These are phyloP conservation scores for Falco peregrinus DNA, from an alignment of 2,797 vertebrate genomes.

Conservation along the genomic window DNA sequence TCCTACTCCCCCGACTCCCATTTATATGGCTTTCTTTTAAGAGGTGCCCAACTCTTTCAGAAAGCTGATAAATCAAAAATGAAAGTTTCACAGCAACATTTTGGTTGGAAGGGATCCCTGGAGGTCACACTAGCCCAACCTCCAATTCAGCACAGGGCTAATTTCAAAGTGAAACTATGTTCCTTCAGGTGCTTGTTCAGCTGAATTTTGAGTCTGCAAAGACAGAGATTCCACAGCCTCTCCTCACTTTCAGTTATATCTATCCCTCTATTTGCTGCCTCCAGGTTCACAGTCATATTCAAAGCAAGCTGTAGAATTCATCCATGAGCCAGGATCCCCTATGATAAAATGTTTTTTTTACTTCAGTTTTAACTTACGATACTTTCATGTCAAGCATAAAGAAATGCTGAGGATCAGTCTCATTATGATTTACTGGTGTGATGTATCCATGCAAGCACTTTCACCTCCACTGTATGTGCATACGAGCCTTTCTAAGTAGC, in stretches of 20 bases:
- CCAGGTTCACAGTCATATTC: neutral
- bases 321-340: neutral
- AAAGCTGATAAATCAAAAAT: neutral
- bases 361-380: neutral
- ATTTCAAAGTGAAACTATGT: neutral
- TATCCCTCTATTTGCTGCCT: neutral
- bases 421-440: neutral
- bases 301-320: neutral
- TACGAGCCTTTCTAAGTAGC: neutral
- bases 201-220: neutral
- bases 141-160: neutral
- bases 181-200: neutral
- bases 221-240: neutral
- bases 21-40: neutral
- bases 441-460: neutral
- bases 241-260: neutral
- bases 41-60: neutral
- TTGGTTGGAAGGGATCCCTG: neutral
- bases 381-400: neutral
- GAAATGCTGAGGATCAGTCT: neutral
- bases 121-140: neutral
- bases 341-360: neutral
- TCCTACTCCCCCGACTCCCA: accelerated
- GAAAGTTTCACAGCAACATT: neutral
- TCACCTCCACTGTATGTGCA: neutral